phyloP scores from a whole-genome alignment of 2,113 vertebrate genomes.

The Madoqua kirkii region DNA sequence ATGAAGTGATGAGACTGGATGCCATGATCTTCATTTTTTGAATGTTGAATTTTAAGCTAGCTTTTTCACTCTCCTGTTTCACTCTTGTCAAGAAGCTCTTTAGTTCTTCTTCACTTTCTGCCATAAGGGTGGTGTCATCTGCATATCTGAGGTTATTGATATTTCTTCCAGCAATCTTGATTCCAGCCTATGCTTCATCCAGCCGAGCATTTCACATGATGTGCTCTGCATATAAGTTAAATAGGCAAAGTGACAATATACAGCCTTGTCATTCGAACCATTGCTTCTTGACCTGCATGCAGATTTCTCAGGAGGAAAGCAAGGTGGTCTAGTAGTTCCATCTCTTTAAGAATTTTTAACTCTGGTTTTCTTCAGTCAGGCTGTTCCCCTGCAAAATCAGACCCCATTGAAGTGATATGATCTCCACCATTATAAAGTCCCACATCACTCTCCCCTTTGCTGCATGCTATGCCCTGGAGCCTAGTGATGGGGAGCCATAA shows the following conservation, averaged over 20 bases:
- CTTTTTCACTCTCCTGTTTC: not conserved
- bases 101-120: not conserved
- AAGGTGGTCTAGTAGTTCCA: not conserved
- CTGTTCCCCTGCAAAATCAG: not conserved
- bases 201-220: not conserved
- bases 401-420: not conserved
- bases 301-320: not conserved
- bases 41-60: not conserved
- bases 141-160: not conserved
- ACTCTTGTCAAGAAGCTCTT: not conserved
- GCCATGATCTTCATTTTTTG: not conserved
- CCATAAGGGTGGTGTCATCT: not conserved
- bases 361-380: not conserved
- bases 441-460: not conserved
- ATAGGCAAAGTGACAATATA: not conserved
- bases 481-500: not conserved
- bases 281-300: not conserved
- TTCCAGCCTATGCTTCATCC: not conserved
- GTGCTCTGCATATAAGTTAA: not conserved
- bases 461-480: fast-evolving
- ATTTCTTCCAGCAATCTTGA: not conserved
- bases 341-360: not conserved
- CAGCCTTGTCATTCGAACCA: not conserved
- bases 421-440: not conserved
- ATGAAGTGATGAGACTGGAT: not conserved